Evolutionary conservation across 64 coral and sea anemone genomes (phyloP), one percentile per base, ranked within the genome.

Genomic region (Dendronephthya gigantea): DNA sequence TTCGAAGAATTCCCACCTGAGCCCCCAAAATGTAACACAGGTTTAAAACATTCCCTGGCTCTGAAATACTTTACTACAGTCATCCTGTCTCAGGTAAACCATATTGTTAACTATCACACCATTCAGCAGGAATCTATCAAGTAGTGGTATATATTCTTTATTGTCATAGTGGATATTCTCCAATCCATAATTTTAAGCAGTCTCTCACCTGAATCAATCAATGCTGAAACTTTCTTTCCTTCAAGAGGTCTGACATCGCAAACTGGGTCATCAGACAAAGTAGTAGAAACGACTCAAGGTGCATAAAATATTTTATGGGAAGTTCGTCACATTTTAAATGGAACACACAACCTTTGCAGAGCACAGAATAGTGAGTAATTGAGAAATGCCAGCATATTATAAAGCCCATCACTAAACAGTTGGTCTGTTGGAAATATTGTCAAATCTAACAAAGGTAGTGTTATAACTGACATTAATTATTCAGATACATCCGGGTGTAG

Each of bases 71-170:
- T 48, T 43, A 52, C 32, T 58, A 22, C 37, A 48, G 35, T 28
- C 36, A 30, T 83, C 56, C 37, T 34, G 81, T 59, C 32, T 48
- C 14, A 88, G 76, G 32, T 88, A 59, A 13, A 70, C 23, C 32
- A 15, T 84, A n/a, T 30, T 51, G 43, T 89, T 89, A 83, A 89
- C 82, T 70, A 52, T 35, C 28, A 84, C 36, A 15, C 82, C 55
- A 39, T 56, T 84, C 32, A 89, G 32, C 30, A 89, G 49, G 83
- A 89, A 89, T 84, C 82, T 84, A 48, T 89, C 88, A 22, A 41
- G 45, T 39, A 83, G 56, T 56, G 88, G 88, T 36, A 83, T 37
- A 43, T 89, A 89, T 47, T 43, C 82, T 43, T 89, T 82, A 83
- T 84, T 56, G 27, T 83, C 81, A 48, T 40, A 1, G 23, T 89